Base-by-base conservation (phyloP, 2,888 invertebrate species). In the Hyalella azteca region DNA sequence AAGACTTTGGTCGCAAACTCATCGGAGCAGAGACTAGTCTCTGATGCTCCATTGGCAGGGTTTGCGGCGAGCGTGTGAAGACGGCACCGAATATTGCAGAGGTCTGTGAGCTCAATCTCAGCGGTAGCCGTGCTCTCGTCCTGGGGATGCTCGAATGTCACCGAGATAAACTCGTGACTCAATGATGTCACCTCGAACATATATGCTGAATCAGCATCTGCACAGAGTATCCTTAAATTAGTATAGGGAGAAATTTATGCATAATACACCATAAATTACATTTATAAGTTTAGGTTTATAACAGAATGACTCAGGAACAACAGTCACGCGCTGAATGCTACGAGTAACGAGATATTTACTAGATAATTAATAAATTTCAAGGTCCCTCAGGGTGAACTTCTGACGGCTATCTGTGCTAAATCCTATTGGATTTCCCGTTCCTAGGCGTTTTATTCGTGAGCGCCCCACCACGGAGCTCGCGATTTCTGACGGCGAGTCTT, bases 61-160 rank as follows among this genome's bases (percentile, higher is more conserved):
- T 90, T 90, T 81, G 89, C 88, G 86, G 88, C 88, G 1, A 92
- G 90, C 39, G 92, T 92, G 87, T 93, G 93, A 0, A 97, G 91
- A 45, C 92, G 90, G 86, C 96, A 96, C 77, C 92, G 91, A 0
- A 95, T 91, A 84, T 93, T 92, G 0, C 93, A 92, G 26, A 94
- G 92, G 86, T 96, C 95, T 7, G 91, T 90, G 78, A 98, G 89
- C 88, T 96, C 93, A 84, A 98, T 90, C 87, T 97, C 97, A 19
- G 95, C 94, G 0, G 97, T 96, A 0, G 96, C 95, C 92, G 97
- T 93, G 82, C 94, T 93, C 88, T 96, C 96, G 87, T 96, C 95
- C 29, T 93, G 89, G 0, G 97, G 97, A 89, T 97, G 96, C 87
- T 97, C 96, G 87, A 98, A 91, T 11, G 95, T 93, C 29, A 98